Evolutionary conservation across 1,140 invertebrate genomes (phyloP).

Genomic region (Drosophila insularis): DNA sequence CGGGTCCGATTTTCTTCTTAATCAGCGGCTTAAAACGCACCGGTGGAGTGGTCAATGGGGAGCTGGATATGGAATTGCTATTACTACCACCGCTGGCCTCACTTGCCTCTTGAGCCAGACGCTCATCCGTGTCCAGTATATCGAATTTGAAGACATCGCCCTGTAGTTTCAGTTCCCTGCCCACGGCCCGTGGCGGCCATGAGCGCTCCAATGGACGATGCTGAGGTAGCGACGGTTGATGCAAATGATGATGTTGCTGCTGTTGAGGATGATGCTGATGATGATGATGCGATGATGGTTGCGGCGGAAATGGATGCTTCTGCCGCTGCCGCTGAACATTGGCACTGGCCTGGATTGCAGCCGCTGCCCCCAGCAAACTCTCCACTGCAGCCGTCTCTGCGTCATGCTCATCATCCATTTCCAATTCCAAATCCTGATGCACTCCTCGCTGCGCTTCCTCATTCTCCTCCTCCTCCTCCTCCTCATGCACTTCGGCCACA

Average conservation of each 20-base stretch:
- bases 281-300: conserved; percentile 21
- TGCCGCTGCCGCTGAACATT: conserved; percentile 54
- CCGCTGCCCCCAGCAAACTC: conserved; percentile 69
- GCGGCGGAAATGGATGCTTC: conserved; percentile 18
- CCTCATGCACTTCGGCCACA: conserved; percentile 63
- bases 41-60: conserved; percentile 64
- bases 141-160: conserved; percentile 89
- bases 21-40: conserved; percentile 84
- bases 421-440: conserved; percentile 20
- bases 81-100: conserved; percentile 45
- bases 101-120: conserved; percentile 35
- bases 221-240: conserved; percentile 67
- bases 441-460: conserved; percentile 35
- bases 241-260: conserved; percentile 83
- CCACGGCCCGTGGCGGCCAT: conserved; percentile 83
- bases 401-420: conserved; percentile 54
- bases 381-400: conserved; percentile 75
- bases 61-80: conserved; percentile 49
- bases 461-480: conserved; percentile 45
- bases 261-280: conserved; percentile 4
- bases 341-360: conserved; percentile 61
- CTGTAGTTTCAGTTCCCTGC: conserved; percentile 81
- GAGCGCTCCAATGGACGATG: conserved; percentile 85
- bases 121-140: conserved; percentile 88
- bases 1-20: conserved; percentile 86